Evolutionary conservation across 2,797 vertebrate species (phyloP).

Genomic region (Chaetodon trifasciatus): DNA sequence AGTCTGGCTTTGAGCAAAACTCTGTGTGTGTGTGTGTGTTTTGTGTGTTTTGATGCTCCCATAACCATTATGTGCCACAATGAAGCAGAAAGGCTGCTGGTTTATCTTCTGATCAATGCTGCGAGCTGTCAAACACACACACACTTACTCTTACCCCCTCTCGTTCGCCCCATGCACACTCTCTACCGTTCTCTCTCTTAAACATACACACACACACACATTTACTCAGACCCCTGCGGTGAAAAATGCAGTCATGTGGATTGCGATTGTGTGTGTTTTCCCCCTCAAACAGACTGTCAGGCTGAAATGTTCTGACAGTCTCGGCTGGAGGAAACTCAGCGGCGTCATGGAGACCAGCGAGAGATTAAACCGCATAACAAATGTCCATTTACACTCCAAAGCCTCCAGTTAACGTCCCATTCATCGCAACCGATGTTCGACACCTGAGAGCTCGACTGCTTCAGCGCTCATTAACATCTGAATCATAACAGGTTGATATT

Average conservation of each 20-base stretch:
- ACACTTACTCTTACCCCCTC: constrained; percentile 15
- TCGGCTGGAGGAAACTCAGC: constrained; percentile 50
- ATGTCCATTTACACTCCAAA: constrained; percentile 52
- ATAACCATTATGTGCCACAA: constrained; percentile 93
- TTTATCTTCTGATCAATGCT: constrained; percentile 94
- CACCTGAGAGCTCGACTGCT: not conserved
- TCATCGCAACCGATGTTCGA: constrained; percentile 8
- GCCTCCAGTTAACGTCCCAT: constrained; percentile 25
- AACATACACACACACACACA: constrained; percentile 28
- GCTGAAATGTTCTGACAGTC: constrained; percentile 53
- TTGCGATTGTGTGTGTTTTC: constrained; percentile 18
- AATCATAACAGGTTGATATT: not conserved
- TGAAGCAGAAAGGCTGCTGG: constrained; percentile 91
- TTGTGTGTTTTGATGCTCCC: constrained; percentile 91
- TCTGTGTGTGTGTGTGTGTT: constrained; percentile 25
- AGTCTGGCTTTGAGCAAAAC: constrained; percentile 29
- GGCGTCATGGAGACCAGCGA: constrained; percentile 32
- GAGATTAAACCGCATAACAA: constrained; percentile 62
- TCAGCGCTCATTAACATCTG: constrained; percentile 2
- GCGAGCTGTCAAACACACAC: constrained; percentile 62
- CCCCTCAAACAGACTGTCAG: constrained; percentile 41
- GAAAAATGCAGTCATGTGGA: constrained; percentile 39
- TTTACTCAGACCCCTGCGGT: constrained; percentile 50
- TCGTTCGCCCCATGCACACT: constrained; percentile 14
- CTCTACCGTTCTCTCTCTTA: constrained; percentile 25